These are phyloP conservation scores for Stenoptilia bipunctidactyla DNA, from an alignment of 2,888 invertebrate species.

Conservation along the genomic window DNA sequence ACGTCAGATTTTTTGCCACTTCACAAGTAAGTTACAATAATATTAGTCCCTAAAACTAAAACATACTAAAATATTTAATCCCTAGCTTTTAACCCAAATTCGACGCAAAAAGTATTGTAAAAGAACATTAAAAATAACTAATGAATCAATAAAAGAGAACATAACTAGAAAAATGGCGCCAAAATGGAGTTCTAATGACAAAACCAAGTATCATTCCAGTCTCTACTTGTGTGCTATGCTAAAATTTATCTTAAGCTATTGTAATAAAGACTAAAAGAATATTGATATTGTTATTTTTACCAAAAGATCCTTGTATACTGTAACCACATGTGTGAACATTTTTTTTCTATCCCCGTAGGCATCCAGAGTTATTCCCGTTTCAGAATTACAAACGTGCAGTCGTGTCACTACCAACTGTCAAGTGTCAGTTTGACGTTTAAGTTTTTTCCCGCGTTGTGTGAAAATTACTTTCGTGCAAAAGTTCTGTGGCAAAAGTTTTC, in stretches of 20 bases:
- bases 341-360: constrained; percentile 40
- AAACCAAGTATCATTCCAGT: constrained; percentile 1
- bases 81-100: no score
- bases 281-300: neutral
- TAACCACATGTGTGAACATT: constrained; percentile 27
- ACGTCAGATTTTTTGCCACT: no score
- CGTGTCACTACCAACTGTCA: constrained; percentile 30
- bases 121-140: constrained; percentile 21
- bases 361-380: constrained; percentile 27
- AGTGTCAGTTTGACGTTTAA: constrained; percentile 44
- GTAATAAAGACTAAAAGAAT: neutral
- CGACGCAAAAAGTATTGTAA: neutral
- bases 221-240: neutral
- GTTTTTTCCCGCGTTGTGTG: constrained; percentile 26
- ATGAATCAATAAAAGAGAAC: constrained; percentile 30
- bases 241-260: constrained; percentile 6
- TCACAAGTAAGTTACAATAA: no score
- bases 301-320: constrained; percentile 3
- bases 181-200: constrained; percentile 31
- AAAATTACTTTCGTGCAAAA: no score
- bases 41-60: no score
- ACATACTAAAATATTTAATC: no score
- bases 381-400: constrained; percentile 22
- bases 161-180: constrained; percentile 29
- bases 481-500: no score